Percentiles rank a stretch among this genome's conserved stretches.
Evolutionary conservation across 2,797 vertebrate genomes (phyloP).

Genomic region (Gambelia wislizenii): DNA sequence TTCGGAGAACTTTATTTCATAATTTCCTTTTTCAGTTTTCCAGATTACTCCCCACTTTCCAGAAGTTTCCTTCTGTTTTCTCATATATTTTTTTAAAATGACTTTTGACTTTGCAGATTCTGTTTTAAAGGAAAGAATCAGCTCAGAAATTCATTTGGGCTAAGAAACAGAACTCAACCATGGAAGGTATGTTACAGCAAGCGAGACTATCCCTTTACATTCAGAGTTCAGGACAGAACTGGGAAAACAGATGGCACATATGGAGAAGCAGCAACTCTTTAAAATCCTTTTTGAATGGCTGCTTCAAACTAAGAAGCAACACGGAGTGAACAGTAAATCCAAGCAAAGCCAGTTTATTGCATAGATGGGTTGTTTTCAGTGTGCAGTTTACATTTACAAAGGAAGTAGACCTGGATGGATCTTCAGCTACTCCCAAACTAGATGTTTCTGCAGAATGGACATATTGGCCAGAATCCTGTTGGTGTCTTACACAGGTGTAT

Average conservation of each 20-base stretch:
- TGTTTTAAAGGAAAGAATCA: background rate
- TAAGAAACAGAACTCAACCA: background rate
- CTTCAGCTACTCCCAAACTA: background rate
- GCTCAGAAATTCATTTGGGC: background rate
- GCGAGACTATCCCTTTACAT: slow-evolving; percentile 65
- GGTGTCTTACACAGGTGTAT: too few relatives aligned
- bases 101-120: background rate
- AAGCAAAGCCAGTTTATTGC: slow-evolving; percentile 65
- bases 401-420: background rate
- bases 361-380: slow-evolving; percentile 69
- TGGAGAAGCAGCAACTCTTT: background rate
- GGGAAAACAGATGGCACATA: background rate
- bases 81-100: too few relatives aligned
- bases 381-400: slow-evolving; percentile 36
- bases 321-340: slow-evolving; percentile 56
- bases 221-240: slow-evolving; percentile 41
- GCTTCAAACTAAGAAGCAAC: slow-evolving; percentile 67
- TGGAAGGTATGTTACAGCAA: background rate
- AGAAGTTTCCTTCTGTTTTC: too few relatives aligned
- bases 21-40: too few relatives aligned
- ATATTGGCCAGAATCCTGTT: too few relatives aligned
- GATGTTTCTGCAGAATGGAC: background rate
- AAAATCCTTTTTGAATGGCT: slow-evolving; percentile 46
- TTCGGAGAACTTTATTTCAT: too few relatives aligned
- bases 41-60: background rate